These are phyloP conservation scores for Arrhopalites spinosus DNA, from an alignment of 2,888 invertebrate genomes.

Conservation along the genomic window DNA sequence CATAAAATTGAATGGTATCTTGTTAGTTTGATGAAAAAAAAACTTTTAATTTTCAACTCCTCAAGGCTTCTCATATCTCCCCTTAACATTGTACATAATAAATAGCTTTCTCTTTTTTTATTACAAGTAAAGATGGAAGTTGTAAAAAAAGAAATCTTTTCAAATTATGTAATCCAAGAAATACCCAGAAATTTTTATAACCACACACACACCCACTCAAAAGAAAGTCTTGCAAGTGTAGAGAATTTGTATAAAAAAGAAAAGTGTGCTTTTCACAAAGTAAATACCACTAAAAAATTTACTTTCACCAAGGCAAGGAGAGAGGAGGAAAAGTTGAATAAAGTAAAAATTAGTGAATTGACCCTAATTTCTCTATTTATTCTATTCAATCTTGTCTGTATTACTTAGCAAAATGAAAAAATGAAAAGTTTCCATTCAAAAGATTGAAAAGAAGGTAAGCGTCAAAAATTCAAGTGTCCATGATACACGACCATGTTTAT, in stretches of 20 bases:
- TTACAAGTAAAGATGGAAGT: neutral
- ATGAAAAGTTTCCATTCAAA: neutral
- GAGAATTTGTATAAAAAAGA: too few relatives aligned
- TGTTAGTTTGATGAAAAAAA: too few relatives aligned
- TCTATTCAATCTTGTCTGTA: neutral
- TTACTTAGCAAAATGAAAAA: neutral
- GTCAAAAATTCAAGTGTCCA: too few relatives aligned
- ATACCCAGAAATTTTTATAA: neutral
- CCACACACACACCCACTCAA: neutral
- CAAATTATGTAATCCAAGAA: neutral
- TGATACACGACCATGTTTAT: too few relatives aligned
- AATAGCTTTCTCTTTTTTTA: too few relatives aligned
- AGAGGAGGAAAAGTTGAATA: neutral
- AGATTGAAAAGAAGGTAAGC: too few relatives aligned
- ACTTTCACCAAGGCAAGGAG: neutral
- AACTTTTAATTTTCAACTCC: too few relatives aligned
- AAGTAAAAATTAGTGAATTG: conserved; percentile 1
- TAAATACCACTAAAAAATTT: neutral
- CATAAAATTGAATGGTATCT: neutral
- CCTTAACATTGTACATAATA: too few relatives aligned
- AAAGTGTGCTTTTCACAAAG: neutral
- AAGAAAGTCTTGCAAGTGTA: too few relatives aligned
- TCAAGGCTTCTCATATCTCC: too few relatives aligned
- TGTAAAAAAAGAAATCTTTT: neutral
- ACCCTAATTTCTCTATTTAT: conserved; percentile 1